Evolutionary conservation across 2,113 vertebrate genomes (phyloP), one percentile per base, ranked within the genome.

Genomic region (Rutilus rutilus): DNA sequence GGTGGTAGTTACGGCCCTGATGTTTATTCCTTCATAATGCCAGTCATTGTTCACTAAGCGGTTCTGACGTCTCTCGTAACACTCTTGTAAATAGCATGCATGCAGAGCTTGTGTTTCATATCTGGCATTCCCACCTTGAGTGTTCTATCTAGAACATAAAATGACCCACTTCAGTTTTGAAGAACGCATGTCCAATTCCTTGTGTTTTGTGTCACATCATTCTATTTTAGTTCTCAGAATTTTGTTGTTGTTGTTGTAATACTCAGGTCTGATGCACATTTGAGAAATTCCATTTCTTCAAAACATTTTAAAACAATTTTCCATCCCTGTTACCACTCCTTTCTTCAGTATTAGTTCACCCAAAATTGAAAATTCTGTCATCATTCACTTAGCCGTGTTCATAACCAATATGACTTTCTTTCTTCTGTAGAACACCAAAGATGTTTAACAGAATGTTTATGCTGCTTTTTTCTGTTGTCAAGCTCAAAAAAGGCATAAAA

Each of bases 11-110:
- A 69, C 27, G 23, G 14, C 25, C 64, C 17, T 71, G 30, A 27
- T 67, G 15, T 81, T 81, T 65, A 65, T 42, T 81, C 60, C 45
- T 39, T 27, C 19, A 71, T 23, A 83, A 50, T 52, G 65, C 65
- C n/a, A n/a, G 7, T 57, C 50, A 92, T 93, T 93, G 91, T 93
- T 93, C 86, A 62, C 59, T 47, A 36, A 82, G 62, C 75, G n/a
- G 33, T 47, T 69, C 52, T 36, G 50, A 42, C 36, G 3, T 83
- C 45, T 52, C 19, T 69, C 6, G 6, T 27, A 69, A 36, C 64
- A 64, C 65, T 52, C 30, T 71, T 30, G 47, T 36, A 21, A 83
- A 83, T n/a, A 47, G 45, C 47, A 83, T 54, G 27, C 42, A 42
- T 42, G 8, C 62, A 82, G 27, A 42, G 14, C 60, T 67, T 71